These are phyloP conservation scores for Dusona sp. DNA, from an alignment of 2,888 invertebrate species.

Conservation along the genomic window DNA sequence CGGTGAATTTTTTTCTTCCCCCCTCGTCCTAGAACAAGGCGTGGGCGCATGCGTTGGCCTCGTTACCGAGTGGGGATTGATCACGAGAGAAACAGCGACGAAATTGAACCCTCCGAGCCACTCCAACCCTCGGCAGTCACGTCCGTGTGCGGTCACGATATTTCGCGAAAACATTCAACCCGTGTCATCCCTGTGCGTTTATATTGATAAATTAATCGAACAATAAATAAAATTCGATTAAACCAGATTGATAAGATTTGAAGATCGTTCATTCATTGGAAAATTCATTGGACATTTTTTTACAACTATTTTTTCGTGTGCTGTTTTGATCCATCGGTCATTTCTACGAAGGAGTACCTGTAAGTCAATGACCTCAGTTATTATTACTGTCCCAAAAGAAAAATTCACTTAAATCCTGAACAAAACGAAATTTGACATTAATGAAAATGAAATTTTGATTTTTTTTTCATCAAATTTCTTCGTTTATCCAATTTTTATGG, in stretches of 20 bases:
- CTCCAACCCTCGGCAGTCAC: constrained; percentile 58
- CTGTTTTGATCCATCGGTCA: constrained; percentile 21
- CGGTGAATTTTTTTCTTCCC: constrained; percentile 23
- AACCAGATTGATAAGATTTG: too few relatives aligned
- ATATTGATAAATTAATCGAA: constrained; percentile 7
- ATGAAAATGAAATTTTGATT: not conserved
- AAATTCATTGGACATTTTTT: too few relatives aligned
- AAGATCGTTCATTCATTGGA: too few relatives aligned
- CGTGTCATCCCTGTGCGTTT: constrained; percentile 26
- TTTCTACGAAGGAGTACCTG: constrained; percentile 62
- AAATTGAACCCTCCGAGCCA: constrained; percentile 54
- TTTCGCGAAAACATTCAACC: constrained; percentile 38
- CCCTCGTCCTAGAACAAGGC: not conserved
- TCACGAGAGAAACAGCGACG: constrained; percentile 66
- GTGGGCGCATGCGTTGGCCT: constrained; percentile 65
- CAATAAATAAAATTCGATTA: not conserved
- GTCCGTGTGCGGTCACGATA: constrained; percentile 63
- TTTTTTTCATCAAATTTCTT: not conserved
- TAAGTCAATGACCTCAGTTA: constrained; percentile 66
- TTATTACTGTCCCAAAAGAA: constrained; percentile 34
- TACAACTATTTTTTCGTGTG: not conserved
- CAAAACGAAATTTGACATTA: too few relatives aligned
- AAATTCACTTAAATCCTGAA: not conserved
- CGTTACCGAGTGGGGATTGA: constrained; percentile 68
- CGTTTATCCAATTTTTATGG: not conserved